A percentile compares a stretch with the other conserved stretches of the same genome.
Evolutionary conservation across 1,140 invertebrate species (phyloP).

Genomic region (Drusus annulatus): DNA sequence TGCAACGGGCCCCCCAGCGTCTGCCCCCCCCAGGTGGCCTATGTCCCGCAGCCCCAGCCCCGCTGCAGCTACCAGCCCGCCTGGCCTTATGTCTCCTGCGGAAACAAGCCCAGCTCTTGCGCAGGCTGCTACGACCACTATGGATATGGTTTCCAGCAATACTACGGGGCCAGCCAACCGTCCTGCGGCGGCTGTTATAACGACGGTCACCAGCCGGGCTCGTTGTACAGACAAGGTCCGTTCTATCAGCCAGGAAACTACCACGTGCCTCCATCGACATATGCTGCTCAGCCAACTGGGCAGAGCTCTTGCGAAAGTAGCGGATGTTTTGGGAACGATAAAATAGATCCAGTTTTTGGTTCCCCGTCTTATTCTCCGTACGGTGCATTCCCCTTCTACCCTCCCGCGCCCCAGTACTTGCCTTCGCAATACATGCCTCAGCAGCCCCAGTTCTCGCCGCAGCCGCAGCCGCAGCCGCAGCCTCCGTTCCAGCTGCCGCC

Average conservation of each 20-base stretch:
- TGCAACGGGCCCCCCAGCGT: conserved; percentile 34
- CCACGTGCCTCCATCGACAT: conserved; percentile 47
- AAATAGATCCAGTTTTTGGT: conserved; percentile 53
- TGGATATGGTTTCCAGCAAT: conserved; percentile 49
- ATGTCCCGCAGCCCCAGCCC: conserved; percentile 53
- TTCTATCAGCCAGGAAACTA: conserved; percentile 55
- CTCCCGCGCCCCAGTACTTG: background rate
- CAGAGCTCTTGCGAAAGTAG: background rate
- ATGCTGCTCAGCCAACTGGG: background rate
- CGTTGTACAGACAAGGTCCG: conserved; percentile 54
- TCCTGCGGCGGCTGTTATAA: conserved; percentile 53
- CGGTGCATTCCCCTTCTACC: background rate
- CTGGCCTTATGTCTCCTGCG: conserved; percentile 57
- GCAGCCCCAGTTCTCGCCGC: background rate
- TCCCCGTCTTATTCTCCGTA: conserved; percentile 51
- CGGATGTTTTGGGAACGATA: conserved; percentile 54
- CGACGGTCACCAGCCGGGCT: conserved; percentile 50
- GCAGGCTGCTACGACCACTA: conserved; percentile 59
- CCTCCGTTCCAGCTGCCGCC: background rate
- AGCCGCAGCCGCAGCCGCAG: background rate
- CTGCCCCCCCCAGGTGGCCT: conserved; percentile 48
- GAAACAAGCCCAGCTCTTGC: conserved; percentile 27
- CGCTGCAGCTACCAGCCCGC: conserved; percentile 40
- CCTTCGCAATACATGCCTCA: conserved; percentile 5
- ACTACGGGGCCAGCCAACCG: conserved; percentile 42